Percentiles rank a stretch among this genome's conserved stretches.
These are phyloP conservation scores for Cyprinodon variegatus DNA, from an alignment of 2,113 vertebrate species.

Conservation along the genomic window DNA sequence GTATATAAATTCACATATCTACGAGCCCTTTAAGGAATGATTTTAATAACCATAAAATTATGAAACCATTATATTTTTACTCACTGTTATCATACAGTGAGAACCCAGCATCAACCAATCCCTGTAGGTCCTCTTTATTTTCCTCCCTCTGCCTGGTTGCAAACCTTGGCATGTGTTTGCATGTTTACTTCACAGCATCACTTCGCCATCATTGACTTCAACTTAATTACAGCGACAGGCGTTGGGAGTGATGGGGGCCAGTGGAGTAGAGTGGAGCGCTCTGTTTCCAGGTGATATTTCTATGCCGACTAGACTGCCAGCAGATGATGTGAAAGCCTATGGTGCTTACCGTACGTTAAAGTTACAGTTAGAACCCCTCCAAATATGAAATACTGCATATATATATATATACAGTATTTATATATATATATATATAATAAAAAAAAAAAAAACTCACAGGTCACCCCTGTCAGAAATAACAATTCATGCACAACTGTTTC, in stretches of 20 bases:
- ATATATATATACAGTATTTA: not conserved
- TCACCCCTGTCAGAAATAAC: conserved; percentile 99
- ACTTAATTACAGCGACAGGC: conserved; percentile 99
- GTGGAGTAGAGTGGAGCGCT: conserved; percentile 93
- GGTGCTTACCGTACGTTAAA: conserved; percentile 81
- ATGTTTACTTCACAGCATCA: conserved; percentile 93
- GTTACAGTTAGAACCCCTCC: conserved; percentile 79
- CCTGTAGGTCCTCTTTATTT: not conserved
- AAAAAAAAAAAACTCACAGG: conserved; percentile 78
- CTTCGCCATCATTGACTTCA: conserved; percentile 99
- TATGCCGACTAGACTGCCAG: conserved; percentile 92
- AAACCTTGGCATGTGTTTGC: conserved; percentile 74
- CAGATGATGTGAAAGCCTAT: conserved; percentile 98
- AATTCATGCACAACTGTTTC: conserved; percentile 99
- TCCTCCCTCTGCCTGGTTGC: conserved; percentile 64
- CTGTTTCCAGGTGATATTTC: conserved; percentile 99
- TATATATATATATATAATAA: no score
- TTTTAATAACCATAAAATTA: not conserved
- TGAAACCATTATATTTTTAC: not conserved
- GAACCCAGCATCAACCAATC: not conserved
- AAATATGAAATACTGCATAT: conserved; percentile 89
- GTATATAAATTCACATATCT: not conserved
- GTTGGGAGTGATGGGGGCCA: conserved; percentile 93
- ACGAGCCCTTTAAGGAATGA: no score
- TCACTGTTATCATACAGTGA: not conserved